phyloP scores from a whole-genome alignment of 1,140 invertebrate genomes.

The Drosophila fuyamai region DNA sequence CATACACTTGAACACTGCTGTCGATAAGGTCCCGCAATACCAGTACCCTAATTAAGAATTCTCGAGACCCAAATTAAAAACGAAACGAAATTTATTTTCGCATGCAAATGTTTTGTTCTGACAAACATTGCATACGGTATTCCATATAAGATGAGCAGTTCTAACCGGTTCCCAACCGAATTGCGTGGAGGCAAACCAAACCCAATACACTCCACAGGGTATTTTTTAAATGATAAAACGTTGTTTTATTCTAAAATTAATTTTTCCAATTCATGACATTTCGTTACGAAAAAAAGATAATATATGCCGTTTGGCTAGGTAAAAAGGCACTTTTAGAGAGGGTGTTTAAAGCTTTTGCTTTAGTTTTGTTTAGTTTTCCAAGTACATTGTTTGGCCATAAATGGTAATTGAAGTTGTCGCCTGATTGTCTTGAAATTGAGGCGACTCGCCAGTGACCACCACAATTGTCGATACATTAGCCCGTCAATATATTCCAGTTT shows the following conservation, averaged over 20 bases:
- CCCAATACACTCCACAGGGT: background rate
- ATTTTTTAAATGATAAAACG: too few relatives aligned
- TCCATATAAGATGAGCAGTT: constrained; percentile 19
- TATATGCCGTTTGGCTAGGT: background rate
- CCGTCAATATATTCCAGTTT: constrained; percentile 32
- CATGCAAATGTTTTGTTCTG: constrained; percentile 43
- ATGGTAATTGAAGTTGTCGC: constrained; percentile 62
- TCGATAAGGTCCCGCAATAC: constrained; percentile 22
- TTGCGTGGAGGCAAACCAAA: background rate
- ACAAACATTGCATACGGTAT: constrained; percentile 31
- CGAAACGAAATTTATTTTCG: constrained; percentile 22
- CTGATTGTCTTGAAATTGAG: constrained; percentile 67
- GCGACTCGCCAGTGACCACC: constrained; percentile 28
- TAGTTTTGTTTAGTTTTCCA: constrained; percentile 5
- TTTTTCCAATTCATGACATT: background rate
- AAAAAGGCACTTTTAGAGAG: background rate
- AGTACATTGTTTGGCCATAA: constrained; percentile 47
- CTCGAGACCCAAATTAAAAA: constrained; percentile 23
- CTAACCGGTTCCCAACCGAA: constrained; percentile 51
- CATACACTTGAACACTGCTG: constrained; percentile 6
- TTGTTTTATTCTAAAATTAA: too few relatives aligned
- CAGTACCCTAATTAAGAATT: constrained; percentile 32
- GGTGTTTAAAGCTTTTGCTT: background rate
- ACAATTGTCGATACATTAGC: constrained; percentile 31
- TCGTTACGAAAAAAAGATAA: background rate